Evolutionary conservation across 2,888 invertebrate species (phyloP), one percentile per base, ranked within the genome.

Genomic region (Drosophila borealis): DNA sequence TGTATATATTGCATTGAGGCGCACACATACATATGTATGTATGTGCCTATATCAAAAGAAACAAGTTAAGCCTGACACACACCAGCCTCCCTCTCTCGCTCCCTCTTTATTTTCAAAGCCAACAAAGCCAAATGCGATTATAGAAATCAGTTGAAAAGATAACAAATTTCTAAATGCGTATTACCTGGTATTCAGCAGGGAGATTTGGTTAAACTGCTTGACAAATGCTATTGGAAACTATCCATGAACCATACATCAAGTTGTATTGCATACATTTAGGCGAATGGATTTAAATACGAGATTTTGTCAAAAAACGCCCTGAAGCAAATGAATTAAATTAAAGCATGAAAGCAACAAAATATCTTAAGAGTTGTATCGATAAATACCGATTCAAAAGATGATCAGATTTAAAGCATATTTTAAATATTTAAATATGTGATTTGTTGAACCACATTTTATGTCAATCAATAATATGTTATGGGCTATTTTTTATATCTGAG

Each of bases 121-220:
- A 39, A 17, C 34, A 54, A 48, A 60, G 39, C 50, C 46, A 79
- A 78, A 81, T 79, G 62, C 62, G 71, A 59, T 70, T 70, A 75
- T 51, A 49, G 42, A 54, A 68, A 65, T 53, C 54, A 57, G 48
- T 74, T 61, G 39, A 64, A 70, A 29, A 61, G 57, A 53, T 54
- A 44, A 53, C 14, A 63, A 56, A 57, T 54, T 39, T 64, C 21
- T 14, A 51, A 49, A 51, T 29, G 39, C 45, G 51, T 53, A 62
- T 67, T 66, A 67, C 67, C 50, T 41, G 45, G 34, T 21, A 54
- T 50, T 60, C 29, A 17, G 13, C 11, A 14, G 19, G 14, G 29
- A 19, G 36, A 17, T 53, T 37, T 19, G 10, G 34, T 8, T n/a
- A n/a, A n/a, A 3, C 37, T 37, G n/a, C 19, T 33, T 34, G 39